Evolutionary conservation across 2,113 vertebrate species (phyloP).

Genomic region (Corythaixoides concolor): DNA sequence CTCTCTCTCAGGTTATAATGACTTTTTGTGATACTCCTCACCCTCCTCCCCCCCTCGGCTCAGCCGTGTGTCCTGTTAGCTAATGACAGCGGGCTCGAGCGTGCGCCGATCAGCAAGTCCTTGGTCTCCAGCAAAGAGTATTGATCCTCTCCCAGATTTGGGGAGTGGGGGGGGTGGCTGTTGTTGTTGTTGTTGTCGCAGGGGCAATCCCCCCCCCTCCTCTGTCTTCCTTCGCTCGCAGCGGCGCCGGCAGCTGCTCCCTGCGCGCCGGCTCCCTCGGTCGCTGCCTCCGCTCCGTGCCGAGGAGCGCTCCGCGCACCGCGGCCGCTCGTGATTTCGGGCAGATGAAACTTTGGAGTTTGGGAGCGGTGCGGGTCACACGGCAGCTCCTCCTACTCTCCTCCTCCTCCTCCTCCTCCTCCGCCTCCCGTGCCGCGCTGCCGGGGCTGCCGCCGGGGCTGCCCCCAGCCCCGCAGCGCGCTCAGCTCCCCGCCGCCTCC

Average conservation of each 20-base stretch:
- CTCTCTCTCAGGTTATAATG: constrained; percentile 49
- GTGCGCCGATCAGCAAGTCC: constrained; percentile 8
- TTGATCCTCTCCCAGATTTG: constrained; percentile 12
- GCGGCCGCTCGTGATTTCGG: constrained; percentile 63
- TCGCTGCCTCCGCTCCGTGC: constrained; percentile 7
- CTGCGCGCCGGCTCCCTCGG: neutral
- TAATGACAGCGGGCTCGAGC: constrained; percentile 12
- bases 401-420: constrained; percentile 67
- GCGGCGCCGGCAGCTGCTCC: neutral
- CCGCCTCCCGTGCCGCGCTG: constrained; percentile 20
- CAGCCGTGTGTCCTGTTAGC: neutral
- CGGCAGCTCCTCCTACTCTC: constrained; percentile 63
- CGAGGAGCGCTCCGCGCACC: constrained; percentile 33
- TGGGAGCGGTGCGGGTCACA: constrained; percentile 70
- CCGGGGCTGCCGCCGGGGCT: constrained; percentile 33
- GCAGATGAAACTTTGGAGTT: constrained; percentile 79
- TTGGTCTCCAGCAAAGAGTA: constrained; percentile 15
- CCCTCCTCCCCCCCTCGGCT: neutral
- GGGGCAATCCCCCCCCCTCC: neutral
- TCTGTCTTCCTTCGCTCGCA: neutral
- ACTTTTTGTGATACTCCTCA: constrained; percentile 42
- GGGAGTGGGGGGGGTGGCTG: neutral
- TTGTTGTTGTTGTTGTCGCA: neutral
- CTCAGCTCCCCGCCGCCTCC: neutral
- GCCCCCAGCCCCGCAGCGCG: neutral